A percentile compares a stretch with the other conserved stretches of the same genome.
These are phyloP conservation scores for Steatocranus sp. DNA, from an alignment of 2,797 vertebrate species.

Conservation along the genomic window DNA sequence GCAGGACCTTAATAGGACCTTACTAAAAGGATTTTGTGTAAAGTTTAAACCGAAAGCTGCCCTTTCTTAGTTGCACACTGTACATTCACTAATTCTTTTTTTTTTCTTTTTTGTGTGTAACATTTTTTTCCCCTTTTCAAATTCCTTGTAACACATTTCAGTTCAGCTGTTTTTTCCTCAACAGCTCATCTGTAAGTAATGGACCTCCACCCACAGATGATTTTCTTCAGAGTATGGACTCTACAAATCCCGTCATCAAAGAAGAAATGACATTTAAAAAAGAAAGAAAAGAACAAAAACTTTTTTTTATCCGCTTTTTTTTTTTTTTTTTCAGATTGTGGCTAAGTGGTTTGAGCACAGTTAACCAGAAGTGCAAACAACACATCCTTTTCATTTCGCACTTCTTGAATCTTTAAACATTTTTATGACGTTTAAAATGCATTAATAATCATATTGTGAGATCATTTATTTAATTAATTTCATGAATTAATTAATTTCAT, in stretches of 20 bases:
- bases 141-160: not conserved
- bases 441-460: not conserved
- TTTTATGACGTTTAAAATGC: not conserved
- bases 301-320: not conserved
- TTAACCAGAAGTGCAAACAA: not conserved
- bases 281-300: not conserved
- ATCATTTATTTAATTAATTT: accelerated
- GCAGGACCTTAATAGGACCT: not conserved
- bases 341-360: not conserved
- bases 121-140: not conserved
- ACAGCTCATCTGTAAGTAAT: not conserved
- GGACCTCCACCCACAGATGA: not conserved
- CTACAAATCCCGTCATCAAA: not conserved
- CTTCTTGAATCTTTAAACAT: not conserved
- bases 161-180: not conserved
- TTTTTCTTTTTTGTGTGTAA: accelerated
- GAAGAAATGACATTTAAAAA: not conserved
- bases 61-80: not conserved
- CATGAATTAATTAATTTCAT: not conserved
- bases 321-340: not conserved
- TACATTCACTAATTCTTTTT: not conserved
- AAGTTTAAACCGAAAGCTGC: not conserved
- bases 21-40: not conserved
- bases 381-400: not conserved
- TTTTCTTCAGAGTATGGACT: not conserved